Evolutionary conservation across 2,113 vertebrate species (phyloP).

Genomic region (Zosterops japonicus): DNA sequence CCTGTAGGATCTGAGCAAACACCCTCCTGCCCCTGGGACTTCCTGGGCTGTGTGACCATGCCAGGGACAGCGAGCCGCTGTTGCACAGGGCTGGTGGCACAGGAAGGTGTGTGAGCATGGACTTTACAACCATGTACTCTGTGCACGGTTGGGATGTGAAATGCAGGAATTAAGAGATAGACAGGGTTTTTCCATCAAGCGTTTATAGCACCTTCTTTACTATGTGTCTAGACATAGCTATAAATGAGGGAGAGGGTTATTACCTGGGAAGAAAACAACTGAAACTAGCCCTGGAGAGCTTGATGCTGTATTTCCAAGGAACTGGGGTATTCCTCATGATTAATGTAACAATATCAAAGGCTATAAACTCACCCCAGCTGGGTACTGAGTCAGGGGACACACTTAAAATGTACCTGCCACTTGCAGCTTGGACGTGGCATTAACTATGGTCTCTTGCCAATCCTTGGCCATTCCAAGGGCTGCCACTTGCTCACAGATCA

Average conservation of each 20-base stretch:
- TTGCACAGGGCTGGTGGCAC: background rate
- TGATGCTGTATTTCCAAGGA: background rate
- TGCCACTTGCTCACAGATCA: background rate
- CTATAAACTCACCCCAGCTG: background rate
- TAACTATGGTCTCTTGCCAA: background rate
- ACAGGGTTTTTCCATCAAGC: background rate
- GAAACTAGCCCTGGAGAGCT: conserved; percentile 19
- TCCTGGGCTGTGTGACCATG: accelerated
- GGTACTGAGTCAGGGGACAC: background rate
- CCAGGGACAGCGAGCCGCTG: background rate
- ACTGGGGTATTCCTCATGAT: conserved; percentile 33
- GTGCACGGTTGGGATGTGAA: accelerated
- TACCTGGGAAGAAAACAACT: conserved; percentile 38
- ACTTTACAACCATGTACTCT: accelerated
- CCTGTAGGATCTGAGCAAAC: background rate
- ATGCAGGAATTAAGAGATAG: background rate
- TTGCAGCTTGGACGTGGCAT: background rate
- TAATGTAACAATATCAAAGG: background rate
- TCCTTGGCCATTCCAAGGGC: background rate
- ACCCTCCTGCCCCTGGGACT: background rate
- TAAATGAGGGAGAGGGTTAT: conserved; percentile 50
- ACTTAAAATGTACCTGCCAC: background rate
- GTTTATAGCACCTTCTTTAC: conserved; percentile 36
- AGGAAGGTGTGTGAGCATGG: background rate
- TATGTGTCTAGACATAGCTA: conserved; percentile 57